Evolutionary conservation across 2,113 vertebrate genomes (phyloP), one percentile per base, ranked within the genome.

Genomic region (Pungitius pungitius): DNA sequence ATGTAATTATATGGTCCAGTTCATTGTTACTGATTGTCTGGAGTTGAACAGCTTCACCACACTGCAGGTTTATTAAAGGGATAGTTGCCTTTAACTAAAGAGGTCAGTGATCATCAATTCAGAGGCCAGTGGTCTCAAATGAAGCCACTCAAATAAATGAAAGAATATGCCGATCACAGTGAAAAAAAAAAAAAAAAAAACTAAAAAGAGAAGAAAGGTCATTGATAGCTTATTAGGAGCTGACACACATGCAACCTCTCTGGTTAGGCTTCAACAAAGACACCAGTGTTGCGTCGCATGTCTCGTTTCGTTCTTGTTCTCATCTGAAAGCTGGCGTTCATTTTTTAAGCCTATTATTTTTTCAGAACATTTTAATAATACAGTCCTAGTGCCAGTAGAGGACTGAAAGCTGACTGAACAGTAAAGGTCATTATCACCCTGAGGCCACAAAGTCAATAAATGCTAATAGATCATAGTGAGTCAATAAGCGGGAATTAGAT

Each of bases 101-200:
- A 84, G 83, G 66, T 84, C 83, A 84, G 68, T 73, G 78, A 62
- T 69, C 64, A 81, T 84, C 69, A n/a, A 20, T n/a, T 9, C 24
- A 62, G 26, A 59, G 8, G 40, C 58, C 49, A 4, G 4, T 12
- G 27, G 8, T 54, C 43, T 77, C 39, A 37, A 75, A 69, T 20
- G 39, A 45, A 47, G 30, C 33, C 40, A 20, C 35, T 30, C 63
- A 65, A 40, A 17, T 2, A 57, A 18, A 11, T 58, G 18, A 37
- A 43, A 27, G 40, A 8, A 45, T 27, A 27, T 14, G 43, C 13
- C 2, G 4, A 40, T 22, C 37, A 40, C 37, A 61, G 11, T 43
- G 60, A 27, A 55, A 27, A 37, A 22, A 61, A 3, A 3, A 42
- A 30, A 6, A 42, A n/a, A 17, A 7, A n/a, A n/a, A 30, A 8